These are phyloP conservation scores for Globia sparganii DNA, from an alignment of 2,888 invertebrate species.

Conservation along the genomic window DNA sequence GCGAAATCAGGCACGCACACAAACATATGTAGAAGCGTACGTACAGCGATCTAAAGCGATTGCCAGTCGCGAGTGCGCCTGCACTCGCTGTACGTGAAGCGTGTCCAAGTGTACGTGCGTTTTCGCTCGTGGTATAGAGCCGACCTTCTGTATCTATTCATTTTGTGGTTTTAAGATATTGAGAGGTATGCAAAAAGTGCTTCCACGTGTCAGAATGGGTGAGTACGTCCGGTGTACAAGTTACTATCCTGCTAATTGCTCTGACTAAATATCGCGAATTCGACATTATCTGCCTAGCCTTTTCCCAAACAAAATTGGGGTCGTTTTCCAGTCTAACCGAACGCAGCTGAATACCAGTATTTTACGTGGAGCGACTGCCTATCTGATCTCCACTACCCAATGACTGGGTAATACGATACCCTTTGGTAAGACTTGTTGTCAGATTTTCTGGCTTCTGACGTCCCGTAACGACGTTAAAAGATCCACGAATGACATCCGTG, in stretches of 20 bases:
- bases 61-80: background rate
- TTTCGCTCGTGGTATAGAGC: background rate
- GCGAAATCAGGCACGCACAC: background rate
- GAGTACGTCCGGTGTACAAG: constrained; percentile 5
- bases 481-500: background rate
- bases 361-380: background rate
- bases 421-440: background rate
- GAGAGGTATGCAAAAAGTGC: constrained; percentile 5
- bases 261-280: constrained; percentile 1
- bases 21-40: background rate
- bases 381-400: background rate
- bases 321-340: background rate
- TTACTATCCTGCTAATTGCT: constrained; percentile 2
- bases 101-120: background rate
- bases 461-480: background rate
- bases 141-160: background rate
- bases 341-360: background rate
- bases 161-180: background rate
- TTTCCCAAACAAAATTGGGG: background rate
- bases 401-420: background rate
- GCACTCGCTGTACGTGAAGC: constrained; percentile 1
- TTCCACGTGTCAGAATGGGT: background rate
- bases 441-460: too few relatives aligned
- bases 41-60: background rate
- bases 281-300: background rate